phyloP scores from a whole-genome alignment of 1,140 invertebrate genomes.

The Leptinotarsa defecta region DNA sequence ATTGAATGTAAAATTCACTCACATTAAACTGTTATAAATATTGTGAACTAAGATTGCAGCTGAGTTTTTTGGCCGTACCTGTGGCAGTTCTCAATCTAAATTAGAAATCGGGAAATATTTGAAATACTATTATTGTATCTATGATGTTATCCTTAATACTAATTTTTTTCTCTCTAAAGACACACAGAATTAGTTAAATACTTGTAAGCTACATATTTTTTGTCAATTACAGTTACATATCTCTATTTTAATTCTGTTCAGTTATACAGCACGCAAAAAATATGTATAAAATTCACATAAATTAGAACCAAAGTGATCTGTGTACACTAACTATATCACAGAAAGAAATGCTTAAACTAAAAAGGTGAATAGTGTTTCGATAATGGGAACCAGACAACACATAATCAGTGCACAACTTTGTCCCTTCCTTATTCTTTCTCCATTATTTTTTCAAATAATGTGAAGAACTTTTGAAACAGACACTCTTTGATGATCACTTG shows the following conservation, averaged over 20 bases:
- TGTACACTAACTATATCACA: constrained; percentile 51
- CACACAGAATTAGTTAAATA: constrained; percentile 48
- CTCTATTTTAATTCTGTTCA: constrained; percentile 37
- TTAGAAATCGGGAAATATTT: constrained; percentile 33
- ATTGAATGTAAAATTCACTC: too few relatives aligned
- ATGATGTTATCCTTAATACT: constrained; percentile 21
- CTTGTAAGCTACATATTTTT: constrained; percentile 42
- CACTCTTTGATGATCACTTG: neutral
- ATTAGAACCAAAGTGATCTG: constrained; percentile 37
- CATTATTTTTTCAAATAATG: constrained; percentile 36
- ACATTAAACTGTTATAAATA: too few relatives aligned
- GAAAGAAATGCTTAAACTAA: constrained; percentile 49
- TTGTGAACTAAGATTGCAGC: neutral
- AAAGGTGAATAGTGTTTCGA: constrained; percentile 21
- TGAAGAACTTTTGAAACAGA: constrained; percentile 28
- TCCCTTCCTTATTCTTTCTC: constrained; percentile 6
- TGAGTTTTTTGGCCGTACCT: constrained; percentile 4
- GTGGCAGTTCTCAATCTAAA: constrained; percentile 5
- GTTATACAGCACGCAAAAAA: constrained; percentile 37
- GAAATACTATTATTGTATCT: constrained; percentile 43
- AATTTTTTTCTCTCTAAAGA: constrained; percentile 40
- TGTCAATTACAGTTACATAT: constrained; percentile 45
- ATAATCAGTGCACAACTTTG: constrained; percentile 30
- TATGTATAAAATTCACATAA: constrained; percentile 26
- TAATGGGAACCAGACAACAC: constrained; percentile 41